These are phyloP conservation scores for Brachionus manjavacas DNA, from an alignment of 1,140 invertebrate genomes.

Conservation along the genomic window DNA sequence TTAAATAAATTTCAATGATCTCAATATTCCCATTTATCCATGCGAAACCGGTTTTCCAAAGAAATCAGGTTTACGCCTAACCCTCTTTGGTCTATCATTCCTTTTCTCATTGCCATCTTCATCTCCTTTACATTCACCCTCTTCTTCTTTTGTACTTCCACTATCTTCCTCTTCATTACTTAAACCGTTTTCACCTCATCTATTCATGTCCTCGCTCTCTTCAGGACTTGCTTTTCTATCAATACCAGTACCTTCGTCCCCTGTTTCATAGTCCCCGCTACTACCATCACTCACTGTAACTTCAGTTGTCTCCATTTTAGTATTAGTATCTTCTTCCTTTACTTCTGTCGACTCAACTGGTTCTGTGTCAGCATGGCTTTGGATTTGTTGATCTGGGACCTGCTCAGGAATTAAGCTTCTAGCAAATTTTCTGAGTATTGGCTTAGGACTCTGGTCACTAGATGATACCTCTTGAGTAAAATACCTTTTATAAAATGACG, in stretches of 20 bases:
- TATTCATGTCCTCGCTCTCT: neutral
- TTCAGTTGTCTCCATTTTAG: neutral
- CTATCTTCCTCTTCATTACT: neutral
- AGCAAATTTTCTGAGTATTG: too few species aligned
- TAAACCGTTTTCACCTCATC: neutral
- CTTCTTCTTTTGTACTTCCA: neutral
- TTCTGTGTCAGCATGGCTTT: neutral
- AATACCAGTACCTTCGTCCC: neutral
- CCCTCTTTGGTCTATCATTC: too few species aligned
- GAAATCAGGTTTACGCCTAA: too few species aligned
- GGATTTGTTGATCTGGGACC: too few species aligned
- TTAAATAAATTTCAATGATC: neutral
- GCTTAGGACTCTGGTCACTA: too few species aligned
- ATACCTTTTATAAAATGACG: too few species aligned
- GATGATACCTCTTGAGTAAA: too few species aligned
- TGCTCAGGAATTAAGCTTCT: too few species aligned
- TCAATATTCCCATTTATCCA: too few species aligned
- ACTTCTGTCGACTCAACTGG: neutral
- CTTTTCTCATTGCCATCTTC: neutral
- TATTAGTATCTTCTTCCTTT: neutral
- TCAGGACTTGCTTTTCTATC: neutral
- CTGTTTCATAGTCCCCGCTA: neutral
- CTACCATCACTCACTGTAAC: neutral
- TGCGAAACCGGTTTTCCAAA: too few species aligned
- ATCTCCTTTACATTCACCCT: neutral